Evolutionary conservation across 1,140 invertebrate genomes (phyloP).

Genomic region (Drosophila chauvacae): DNA sequence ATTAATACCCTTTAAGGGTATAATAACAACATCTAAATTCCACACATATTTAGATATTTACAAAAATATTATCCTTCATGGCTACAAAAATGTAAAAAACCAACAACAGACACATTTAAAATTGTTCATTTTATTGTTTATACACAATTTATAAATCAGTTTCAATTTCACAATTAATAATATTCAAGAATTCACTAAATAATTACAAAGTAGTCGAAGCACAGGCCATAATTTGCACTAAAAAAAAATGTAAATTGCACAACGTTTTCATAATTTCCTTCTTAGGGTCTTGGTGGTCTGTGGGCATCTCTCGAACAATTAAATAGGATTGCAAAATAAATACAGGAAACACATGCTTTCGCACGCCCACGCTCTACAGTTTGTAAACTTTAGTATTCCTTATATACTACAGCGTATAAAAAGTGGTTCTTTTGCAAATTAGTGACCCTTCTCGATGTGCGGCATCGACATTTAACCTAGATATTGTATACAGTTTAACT

Average conservation of each 20-base stretch:
- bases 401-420: slow-evolving; percentile 63
- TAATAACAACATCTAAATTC: no score
- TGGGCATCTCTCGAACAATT: slow-evolving; percentile 52
- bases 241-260: slow-evolving; percentile 67
- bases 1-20: no score
- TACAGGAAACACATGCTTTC: slow-evolving; percentile 54
- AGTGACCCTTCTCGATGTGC: slow-evolving; percentile 31
- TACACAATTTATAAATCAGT: slow-evolving; percentile 56
- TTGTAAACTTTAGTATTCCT: slow-evolving; percentile 42
- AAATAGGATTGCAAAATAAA: slow-evolving; percentile 65
- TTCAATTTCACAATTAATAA: slow-evolving; percentile 65
- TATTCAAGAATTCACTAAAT: slow-evolving; percentile 77
- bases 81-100: neutral
- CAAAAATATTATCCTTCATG: no score
- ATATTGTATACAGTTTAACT: slow-evolving; percentile 58
- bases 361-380: slow-evolving; percentile 39
- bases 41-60: no score
- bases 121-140: slow-evolving; percentile 64
- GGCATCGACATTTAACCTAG: slow-evolving; percentile 66
- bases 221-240: slow-evolving; percentile 59
- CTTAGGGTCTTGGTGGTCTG: slow-evolving; percentile 17
- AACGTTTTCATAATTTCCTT: slow-evolving; percentile 32
- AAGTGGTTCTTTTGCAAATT: slow-evolving; percentile 64
- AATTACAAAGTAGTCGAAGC: slow-evolving; percentile 60
- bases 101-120: slow-evolving; percentile 25